phyloP scores from a whole-genome alignment of 2,797 vertebrate species.

The Cephalopachus bancanus region DNA sequence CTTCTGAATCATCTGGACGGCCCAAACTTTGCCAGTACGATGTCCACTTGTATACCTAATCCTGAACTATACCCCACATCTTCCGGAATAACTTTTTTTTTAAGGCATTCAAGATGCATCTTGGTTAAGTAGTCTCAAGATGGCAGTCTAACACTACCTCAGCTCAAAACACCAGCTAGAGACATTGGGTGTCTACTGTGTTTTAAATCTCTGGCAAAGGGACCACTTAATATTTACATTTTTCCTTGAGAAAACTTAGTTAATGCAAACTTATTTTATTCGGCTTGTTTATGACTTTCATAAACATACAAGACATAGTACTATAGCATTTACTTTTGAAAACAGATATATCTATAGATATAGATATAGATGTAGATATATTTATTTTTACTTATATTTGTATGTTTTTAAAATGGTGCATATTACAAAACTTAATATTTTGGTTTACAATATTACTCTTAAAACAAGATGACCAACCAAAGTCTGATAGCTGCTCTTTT shows the following conservation, averaged over 20 bases:
- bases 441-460: not conserved
- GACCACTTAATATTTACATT: not conserved
- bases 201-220: slow-evolving; percentile 15
- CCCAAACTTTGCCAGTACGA: too few relatives aligned
- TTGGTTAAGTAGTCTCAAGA: slow-evolving; percentile 49
- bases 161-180: not conserved
- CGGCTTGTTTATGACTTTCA: not conserved
- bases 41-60: too few relatives aligned
- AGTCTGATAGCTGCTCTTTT: not conserved
- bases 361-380: not conserved
- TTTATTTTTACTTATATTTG: not conserved
- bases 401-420: not conserved
- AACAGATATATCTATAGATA: not conserved
- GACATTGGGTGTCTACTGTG: rapidly evolving
- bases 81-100: too few relatives aligned
- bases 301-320: not conserved
- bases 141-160: slow-evolving; percentile 24
- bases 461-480: not conserved
- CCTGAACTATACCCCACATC: too few relatives aligned
- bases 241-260: not conserved
- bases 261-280: not conserved
- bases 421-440: not conserved
- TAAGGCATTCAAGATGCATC: not conserved
- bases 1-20: too few relatives aligned
- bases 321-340: not conserved